Evolutionary conservation across 2,797 vertebrate genomes (phyloP).

Genomic region (Mus spretus): DNA sequence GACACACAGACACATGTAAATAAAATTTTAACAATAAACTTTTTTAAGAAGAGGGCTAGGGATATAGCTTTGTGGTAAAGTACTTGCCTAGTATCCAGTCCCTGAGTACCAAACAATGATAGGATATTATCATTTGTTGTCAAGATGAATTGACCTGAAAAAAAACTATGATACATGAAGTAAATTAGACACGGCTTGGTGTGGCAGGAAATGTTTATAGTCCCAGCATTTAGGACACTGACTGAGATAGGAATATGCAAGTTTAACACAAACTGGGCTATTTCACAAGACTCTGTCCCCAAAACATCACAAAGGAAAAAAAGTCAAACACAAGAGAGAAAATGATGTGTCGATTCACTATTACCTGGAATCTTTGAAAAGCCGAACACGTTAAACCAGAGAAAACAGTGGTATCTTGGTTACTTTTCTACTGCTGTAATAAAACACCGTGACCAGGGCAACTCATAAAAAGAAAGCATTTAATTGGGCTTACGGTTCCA

Average conservation of each 20-base stretch:
- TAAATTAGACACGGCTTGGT: not conserved
- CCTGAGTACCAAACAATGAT: not conserved
- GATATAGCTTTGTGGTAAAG: not conserved
- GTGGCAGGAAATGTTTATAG: not conserved
- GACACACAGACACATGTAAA: not conserved
- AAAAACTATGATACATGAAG: not conserved
- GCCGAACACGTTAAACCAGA: not conserved
- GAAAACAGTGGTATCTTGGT: not conserved
- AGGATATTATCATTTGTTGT: not conserved
- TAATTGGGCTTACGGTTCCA: not conserved
- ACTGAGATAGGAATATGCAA: not conserved
- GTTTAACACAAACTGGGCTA: not conserved
- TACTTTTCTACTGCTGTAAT: not conserved
- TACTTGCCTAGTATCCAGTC: not conserved
- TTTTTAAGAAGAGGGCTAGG: not conserved
- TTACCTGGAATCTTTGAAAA: not conserved
- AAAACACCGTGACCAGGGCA: not conserved
- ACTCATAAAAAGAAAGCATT: not conserved
- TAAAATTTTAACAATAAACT: not conserved
- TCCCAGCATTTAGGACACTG: not conserved
- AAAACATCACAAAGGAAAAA: not conserved
- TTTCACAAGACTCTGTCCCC: not conserved
- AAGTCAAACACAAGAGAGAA: not conserved
- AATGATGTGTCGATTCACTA: not conserved
- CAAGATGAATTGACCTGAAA: not conserved